phyloP scores from a whole-genome alignment of 1,140 invertebrate genomes.

The Cotesia chilonis region DNA sequence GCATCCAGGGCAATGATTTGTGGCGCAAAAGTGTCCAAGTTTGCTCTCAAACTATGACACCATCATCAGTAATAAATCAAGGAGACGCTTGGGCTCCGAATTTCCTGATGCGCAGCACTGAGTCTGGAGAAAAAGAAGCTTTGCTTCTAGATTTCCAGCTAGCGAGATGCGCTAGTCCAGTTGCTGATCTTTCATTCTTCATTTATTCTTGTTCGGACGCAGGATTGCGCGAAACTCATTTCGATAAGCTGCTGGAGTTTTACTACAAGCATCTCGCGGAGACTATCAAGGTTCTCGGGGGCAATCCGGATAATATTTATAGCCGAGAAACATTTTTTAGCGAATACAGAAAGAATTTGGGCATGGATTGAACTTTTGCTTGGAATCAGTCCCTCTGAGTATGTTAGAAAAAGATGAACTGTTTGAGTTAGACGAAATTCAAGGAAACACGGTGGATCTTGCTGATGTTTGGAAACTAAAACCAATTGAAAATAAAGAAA shows the following conservation, averaged over 20 bases:
- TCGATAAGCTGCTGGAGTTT: conserved; percentile 66
- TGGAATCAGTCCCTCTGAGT: conserved; percentile 72
- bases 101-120: conserved; percentile 69
- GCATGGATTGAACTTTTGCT: conserved; percentile 70
- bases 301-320: conserved; percentile 69
- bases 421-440: conserved; percentile 70
- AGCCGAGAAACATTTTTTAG: conserved; percentile 62
- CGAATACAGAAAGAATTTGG: conserved; percentile 70
- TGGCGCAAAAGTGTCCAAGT: conserved; percentile 50
- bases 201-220: conserved; percentile 72
- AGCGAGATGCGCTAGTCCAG: conserved; percentile 68
- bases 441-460: conserved; percentile 56
- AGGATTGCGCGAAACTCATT: conserved; percentile 67
- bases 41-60: conserved; percentile 42
- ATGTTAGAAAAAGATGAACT: conserved; percentile 69
- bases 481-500: conserved; percentile 57
- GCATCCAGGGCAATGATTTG: conserved; percentile 46
- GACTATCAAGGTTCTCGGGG: conserved; percentile 69
- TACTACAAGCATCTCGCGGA: conserved; percentile 69
- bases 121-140: conserved; percentile 57
- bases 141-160: conserved; percentile 78
- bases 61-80: conserved; percentile 70
- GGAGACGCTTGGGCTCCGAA: conserved; percentile 81
- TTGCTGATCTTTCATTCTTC: conserved; percentile 71
- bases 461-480: conserved; percentile 52